Evolutionary conservation across 1,140 invertebrate species (phyloP).

Genomic region (Apocrypta bakeri): DNA sequence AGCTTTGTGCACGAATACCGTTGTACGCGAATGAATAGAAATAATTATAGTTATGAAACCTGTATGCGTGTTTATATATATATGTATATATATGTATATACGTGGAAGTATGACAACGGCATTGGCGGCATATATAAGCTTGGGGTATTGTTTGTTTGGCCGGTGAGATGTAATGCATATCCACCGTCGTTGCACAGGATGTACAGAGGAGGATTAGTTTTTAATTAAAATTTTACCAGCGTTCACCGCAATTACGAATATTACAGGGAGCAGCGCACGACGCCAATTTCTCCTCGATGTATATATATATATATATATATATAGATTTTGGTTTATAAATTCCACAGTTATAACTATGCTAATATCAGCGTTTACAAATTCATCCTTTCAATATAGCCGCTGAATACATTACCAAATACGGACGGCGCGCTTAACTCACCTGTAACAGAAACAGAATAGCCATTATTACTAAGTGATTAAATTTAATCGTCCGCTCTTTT

Average conservation of each 20-base stretch:
- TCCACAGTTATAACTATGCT: not conserved
- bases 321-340: not conserved
- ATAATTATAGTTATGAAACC: slow-evolving; percentile 13
- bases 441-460: not conserved
- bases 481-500: too few species aligned
- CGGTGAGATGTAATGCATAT: too few species aligned
- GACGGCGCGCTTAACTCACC: not conserved
- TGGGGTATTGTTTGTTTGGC: not conserved
- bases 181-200: too few species aligned
- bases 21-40: slow-evolving; percentile 7
- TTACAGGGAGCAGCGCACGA: not conserved
- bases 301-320: too few species aligned
- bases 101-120: too few species aligned
- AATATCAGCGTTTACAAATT: not conserved
- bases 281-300: too few species aligned
- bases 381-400: not conserved
- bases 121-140: too few species aligned
- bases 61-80: not conserved
- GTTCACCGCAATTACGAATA: not conserved
- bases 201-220: not conserved
- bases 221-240: not conserved
- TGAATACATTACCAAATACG: not conserved
- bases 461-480: not conserved
- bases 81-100: too few species aligned
- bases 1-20: not conserved